Evolutionary conservation across 2,888 invertebrate species (phyloP), one percentile per base, ranked within the genome.

Genomic region (Antheraea yamamai): DNA sequence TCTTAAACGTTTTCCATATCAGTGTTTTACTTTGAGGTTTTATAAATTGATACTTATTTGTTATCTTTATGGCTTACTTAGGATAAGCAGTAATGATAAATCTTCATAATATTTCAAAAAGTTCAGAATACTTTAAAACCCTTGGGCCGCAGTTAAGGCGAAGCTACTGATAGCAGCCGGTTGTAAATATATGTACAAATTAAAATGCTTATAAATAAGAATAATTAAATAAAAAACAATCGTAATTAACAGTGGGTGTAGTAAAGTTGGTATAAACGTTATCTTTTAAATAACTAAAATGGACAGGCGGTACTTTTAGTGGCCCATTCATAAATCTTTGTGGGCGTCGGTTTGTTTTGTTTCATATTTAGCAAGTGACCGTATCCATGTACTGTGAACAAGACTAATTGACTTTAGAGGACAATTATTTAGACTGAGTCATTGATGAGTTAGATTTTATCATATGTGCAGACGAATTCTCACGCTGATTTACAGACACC

Each of bases 401-500:
- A 77, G 70, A 79, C 84, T 88, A 88, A 88, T 84, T 84, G 83
- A 75, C 73, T 76, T 79, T 83, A 80, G 83, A 87, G 87, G 84
- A 81, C 83, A 79, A 77, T 80, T 81, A 79, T 75, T 64, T 74
- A 47, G n/a, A 78, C 79, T 80, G 78, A 81, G 72, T 78, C 74
- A 79, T 75, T 75, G 71, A 76, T 73, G 77, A 73, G 35, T 39
- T 77, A 76, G 58, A 58, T 74, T 79, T 51, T 64, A 70, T 58
- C 26, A 39, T 74, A 26, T 30, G 10, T 74, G 30, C 64, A 73
- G 74, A 64, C 64, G 23, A 64, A 64, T 76, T 76, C 66, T 76
- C 74, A 74, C 74, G 74, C 7, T 70, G 35, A 74, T 74, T 6
- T 26, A n/a, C 55, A 30, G 4, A 35, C 68, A 35, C 26, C 26